A percentile compares a stretch with the other conserved stretches of the same genome.
Evolutionary conservation across 1,140 invertebrate genomes (phyloP).

Genomic region (Cydia strobilella): DNA sequence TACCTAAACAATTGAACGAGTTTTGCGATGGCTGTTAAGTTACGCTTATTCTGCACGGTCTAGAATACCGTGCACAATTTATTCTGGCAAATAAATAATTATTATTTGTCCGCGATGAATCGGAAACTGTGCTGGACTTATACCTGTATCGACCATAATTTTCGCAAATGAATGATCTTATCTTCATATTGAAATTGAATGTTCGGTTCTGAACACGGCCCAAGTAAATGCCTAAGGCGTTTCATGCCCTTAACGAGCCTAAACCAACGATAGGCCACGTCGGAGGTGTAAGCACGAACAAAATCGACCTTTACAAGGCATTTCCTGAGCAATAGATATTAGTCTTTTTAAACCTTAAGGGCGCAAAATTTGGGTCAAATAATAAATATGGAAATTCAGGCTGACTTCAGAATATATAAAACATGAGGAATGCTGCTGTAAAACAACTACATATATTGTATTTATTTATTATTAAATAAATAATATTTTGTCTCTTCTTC

Average conservation of each 20-base stretch:
- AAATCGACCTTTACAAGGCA: constrained; percentile 11
- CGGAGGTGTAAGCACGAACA: neutral
- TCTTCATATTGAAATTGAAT: constrained; percentile 9
- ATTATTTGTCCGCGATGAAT: too few species aligned
- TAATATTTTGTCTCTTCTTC: too few species aligned
- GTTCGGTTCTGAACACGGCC: neutral
- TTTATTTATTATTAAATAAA: neutral
- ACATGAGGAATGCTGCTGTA: neutral
- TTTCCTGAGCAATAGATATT: constrained; percentile 9
- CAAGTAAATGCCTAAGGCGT: neutral
- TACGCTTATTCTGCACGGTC: too few species aligned
- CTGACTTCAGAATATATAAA: neutral
- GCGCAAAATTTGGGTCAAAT: neutral
- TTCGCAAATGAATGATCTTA: neutral
- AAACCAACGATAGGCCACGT: constrained; percentile 4
- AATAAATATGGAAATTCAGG: constrained; percentile 1
- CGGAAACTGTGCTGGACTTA: neutral
- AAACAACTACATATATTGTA: neutral
- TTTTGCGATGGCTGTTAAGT: too few species aligned
- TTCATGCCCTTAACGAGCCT: constrained; percentile 17
- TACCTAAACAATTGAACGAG: too few species aligned
- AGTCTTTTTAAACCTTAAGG: neutral
- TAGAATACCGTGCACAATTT: too few species aligned
- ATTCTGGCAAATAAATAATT: too few species aligned
- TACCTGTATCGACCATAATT: neutral